Evolutionary conservation across 92 coral and sea anemone species (phyloP).

Genomic region (Nematostella vectensis): DNA sequence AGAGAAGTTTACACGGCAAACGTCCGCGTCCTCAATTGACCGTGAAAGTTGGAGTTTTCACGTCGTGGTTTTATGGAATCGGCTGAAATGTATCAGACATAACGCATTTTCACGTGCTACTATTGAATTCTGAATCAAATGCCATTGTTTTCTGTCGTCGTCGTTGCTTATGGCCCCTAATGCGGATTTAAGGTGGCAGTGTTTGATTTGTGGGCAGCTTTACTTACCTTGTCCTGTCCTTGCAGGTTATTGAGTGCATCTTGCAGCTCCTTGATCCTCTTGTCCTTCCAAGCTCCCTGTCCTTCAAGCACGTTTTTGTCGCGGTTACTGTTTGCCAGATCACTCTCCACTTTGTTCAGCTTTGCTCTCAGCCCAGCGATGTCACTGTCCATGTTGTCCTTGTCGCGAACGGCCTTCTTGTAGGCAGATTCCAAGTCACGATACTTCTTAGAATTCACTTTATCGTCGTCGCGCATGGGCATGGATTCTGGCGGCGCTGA

Average conservation of each 20-base stretch:
- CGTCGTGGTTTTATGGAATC: no score
- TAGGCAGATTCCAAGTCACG: constrained; percentile 79
- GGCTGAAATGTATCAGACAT: no score
- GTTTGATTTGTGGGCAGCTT: no score
- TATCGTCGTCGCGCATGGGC: constrained; percentile 52
- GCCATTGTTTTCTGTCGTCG: no score
- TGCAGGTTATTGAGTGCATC: constrained; percentile 57
- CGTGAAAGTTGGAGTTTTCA: no score
- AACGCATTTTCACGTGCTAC: no score
- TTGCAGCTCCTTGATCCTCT: constrained; percentile 79
- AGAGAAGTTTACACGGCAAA: no score
- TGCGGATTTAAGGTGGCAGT: no score
- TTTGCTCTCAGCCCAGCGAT: constrained; percentile 33
- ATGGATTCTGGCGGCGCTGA: constrained; percentile 66
- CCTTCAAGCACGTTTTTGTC: constrained; percentile 75
- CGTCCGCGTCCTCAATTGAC: no score
- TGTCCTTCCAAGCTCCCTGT: constrained; percentile 67
- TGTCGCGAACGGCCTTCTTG: constrained; percentile 63
- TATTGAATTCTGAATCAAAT: no score
- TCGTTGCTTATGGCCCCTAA: no score
- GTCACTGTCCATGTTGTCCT: constrained; percentile 52
- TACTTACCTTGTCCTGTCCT: constrained; percentile 55
- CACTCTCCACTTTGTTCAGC: constrained; percentile 56
- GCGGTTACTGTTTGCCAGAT: constrained; percentile 53
- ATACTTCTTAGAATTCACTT: constrained; percentile 61